Base-by-base conservation (phyloP, 2,113 vertebrate genomes). In the Bubo scandiacus region DNA sequence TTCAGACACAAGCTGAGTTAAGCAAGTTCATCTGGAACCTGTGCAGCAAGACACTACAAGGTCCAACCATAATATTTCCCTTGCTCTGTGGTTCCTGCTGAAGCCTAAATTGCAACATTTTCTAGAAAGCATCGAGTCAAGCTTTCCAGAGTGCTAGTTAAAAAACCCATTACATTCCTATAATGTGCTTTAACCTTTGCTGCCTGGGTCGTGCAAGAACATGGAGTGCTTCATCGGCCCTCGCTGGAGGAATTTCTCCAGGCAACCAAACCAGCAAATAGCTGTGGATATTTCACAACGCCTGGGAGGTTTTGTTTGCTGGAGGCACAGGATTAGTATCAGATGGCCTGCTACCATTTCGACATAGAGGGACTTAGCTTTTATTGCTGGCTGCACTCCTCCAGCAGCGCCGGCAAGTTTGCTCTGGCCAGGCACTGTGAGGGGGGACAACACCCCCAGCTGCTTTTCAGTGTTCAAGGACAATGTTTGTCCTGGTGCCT, bases 11-110 rank as follows among this genome's bases (percentile, higher is more conserved):
- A 91, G 90, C 40, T 0, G 20, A 96, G 62, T 63, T 82, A 92
- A 72, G 62, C 54, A 94, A 78, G 59, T 78, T 97, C 91, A 92
- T 86, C 72, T 89, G 93, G 90, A 93, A 90, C 72, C 23, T 2
- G 54, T 87, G 90, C 92, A 83, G 93, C 86, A 93, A 78, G 77
- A 80, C 34, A 15, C 63, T 6, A 2, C 55, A 84, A 75, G 86
- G 32, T 89, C 77, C 86, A 63, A 89, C 94, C 54, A 82, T 32
- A 94, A 85, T 88, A 81, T 80, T 90, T 90, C 91, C 88, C 93
- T 94, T 96, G 63, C 84, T 95, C 77, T 88, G 79, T 71, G 65
- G 83, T 25, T 92, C 73, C 67, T 91, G 79, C 85, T 7, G 40
- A 80, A 95, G 93, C 82, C 79, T 55, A 78, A 89, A 79, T 54